A percentile compares a stretch with the other conserved stretches of the same genome.
Conservation (phyloP, 2,888 invertebrate genomes). For the Pecten maximus region DNA sequence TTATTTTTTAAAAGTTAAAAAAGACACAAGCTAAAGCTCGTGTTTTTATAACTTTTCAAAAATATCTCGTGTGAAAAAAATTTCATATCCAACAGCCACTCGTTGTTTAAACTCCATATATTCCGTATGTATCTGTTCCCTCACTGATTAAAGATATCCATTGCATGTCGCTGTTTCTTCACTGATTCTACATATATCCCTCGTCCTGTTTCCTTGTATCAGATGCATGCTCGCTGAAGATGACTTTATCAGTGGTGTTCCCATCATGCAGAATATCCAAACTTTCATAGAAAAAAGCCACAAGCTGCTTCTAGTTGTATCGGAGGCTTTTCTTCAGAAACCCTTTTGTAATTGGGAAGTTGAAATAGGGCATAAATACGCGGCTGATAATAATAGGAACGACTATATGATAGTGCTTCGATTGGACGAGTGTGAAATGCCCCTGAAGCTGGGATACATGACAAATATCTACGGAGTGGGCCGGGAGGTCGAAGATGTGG, state of each 20-base stretch:
- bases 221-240: background rate
- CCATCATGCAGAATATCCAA: background rate
- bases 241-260: background rate
- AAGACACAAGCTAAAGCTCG: no score
- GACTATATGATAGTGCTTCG: background rate
- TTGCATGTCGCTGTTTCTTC: no score
- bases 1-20: no score
- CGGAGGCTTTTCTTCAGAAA: background rate
- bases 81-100: no score
- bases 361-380: background rate
- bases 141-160: no score
- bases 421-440: background rate
- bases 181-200: no score
- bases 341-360: background rate
- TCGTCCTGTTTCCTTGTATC: background rate
- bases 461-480: background rate
- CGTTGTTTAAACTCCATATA: no score
- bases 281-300: background rate
- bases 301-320: background rate
- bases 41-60: no score
- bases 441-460: background rate
- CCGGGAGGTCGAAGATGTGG: background rate
- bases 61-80: no score
- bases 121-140: no score
- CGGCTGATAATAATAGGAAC: background rate